These are phyloP conservation scores for Elymnias hypermnestra DNA, from an alignment of 1,140 invertebrate genomes.

Conservation along the genomic window DNA sequence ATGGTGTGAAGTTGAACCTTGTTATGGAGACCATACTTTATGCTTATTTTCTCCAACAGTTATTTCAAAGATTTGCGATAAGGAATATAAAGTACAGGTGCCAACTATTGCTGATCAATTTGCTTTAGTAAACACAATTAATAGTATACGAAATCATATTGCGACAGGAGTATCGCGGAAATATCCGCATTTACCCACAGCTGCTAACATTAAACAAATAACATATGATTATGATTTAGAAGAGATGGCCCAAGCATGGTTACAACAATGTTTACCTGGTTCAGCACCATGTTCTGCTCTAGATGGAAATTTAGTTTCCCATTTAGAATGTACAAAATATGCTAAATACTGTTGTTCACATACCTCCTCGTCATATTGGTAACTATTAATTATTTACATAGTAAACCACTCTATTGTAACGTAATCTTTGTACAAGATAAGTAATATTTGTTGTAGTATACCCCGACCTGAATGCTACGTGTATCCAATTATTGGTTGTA, in stretches of 20 bases:
- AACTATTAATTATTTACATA: too few species aligned
- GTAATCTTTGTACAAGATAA: too few species aligned
- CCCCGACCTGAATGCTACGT: slow-evolving; percentile 53
- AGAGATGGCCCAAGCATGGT: slow-evolving; percentile 50
- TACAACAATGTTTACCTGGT: slow-evolving; percentile 57
- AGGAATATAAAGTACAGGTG: slow-evolving; percentile 32
- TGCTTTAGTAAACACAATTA: slow-evolving; percentile 49
- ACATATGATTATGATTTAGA: slow-evolving; percentile 59
- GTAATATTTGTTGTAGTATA: slow-evolving; percentile 46
- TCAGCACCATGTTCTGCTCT: slow-evolving; percentile 52
- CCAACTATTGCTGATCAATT: slow-evolving; percentile 38
- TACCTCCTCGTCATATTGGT: slow-evolving; percentile 32
- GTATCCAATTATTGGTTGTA: slow-evolving; percentile 47
- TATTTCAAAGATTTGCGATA: slow-evolving; percentile 39
- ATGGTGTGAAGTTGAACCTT: slow-evolving; percentile 54
- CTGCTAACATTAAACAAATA: slow-evolving; percentile 62
- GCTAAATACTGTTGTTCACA: slow-evolving; percentile 41
- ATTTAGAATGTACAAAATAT: slow-evolving; percentile 60
- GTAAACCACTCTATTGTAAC: too few species aligned
- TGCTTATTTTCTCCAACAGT: slow-evolving; percentile 42
- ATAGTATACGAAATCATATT: slow-evolving; percentile 58
- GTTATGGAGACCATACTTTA: slow-evolving; percentile 60
- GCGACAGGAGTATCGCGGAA: slow-evolving; percentile 37
- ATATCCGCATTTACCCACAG: slow-evolving; percentile 53
- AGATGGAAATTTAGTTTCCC: slow-evolving; percentile 37